Evolutionary conservation across 2,113 vertebrate genomes (phyloP).

Genomic region (Thinocorus orbignyianus): DNA sequence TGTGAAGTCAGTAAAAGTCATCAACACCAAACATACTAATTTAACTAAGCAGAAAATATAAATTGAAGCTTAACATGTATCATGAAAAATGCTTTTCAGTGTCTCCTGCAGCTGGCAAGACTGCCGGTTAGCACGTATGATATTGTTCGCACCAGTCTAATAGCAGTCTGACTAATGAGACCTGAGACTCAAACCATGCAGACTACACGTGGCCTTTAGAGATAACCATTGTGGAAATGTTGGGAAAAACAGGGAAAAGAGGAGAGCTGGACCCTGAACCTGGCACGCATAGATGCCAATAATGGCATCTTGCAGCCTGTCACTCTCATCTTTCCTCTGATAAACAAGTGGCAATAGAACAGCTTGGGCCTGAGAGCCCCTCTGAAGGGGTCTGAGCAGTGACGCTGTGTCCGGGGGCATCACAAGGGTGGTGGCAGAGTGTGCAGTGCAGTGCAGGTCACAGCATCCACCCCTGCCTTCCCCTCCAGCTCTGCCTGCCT

Average conservation of each 20-base stretch:
- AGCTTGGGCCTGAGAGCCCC: background rate
- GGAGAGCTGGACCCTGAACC: background rate
- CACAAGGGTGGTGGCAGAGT: background rate
- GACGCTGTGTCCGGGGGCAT: background rate
- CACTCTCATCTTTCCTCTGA: background rate
- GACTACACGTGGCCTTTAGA: background rate
- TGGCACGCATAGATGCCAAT: background rate
- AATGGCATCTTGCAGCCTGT: background rate
- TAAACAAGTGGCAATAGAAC: background rate
- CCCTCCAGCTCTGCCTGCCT: background rate
- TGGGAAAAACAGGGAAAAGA: background rate
- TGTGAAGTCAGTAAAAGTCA: background rate
- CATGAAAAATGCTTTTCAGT: background rate
- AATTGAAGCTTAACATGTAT: background rate
- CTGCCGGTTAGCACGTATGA: background rate
- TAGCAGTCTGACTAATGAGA: background rate
- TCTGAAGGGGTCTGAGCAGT: background rate
- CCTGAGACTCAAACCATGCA: background rate
- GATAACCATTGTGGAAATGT: background rate
- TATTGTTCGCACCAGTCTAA: background rate
- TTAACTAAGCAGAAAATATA: background rate
- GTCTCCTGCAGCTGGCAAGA: background rate
- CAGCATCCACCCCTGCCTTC: background rate
- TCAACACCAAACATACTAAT: background rate
- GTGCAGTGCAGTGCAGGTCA: accelerated